Base-by-base conservation (phyloP, 1,140 invertebrate species). In the Hycleus cichorii region DNA sequence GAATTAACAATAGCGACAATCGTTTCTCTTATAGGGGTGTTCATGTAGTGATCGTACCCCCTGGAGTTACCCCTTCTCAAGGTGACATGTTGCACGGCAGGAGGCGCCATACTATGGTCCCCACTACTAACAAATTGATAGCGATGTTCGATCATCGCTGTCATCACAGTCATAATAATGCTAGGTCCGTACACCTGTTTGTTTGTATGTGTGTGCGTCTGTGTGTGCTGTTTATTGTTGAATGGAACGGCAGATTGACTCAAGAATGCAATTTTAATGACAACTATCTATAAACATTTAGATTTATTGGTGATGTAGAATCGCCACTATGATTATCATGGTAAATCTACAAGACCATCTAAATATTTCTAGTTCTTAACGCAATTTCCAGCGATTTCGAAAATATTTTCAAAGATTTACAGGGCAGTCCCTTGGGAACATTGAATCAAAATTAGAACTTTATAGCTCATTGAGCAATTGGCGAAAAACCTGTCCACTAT, bases 1-100 rank as follows among this genome's bases (percentile, higher is more conserved):
- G 24, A 27, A 11, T 50, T 50, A 57, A 57, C 48, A 57, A 57
- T 57, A 42, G 53, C 47, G 46, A 44, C 44, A 56, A 56, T 56
- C 32, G 45, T 27, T 32, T 47, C 42, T 32, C 12, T n/a, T 44
- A 42, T 45, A 48, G 46, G 48, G 55, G 47, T 49, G 47, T 57
- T 42, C 47, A n/a, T 52, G 50, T 52, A 3, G 45, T 47, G 32
- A n/a, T 11, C 24, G 40, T 49, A 26, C 55, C 55, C 46, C 55
- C 55, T 12, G 55, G 39, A 49, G 55, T 57, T 57, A 57, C 39
- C 55, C 55, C 55, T 57, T 57, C 55, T 57, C 55, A 49, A 44
- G 55, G 55, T 57, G 55, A 57, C 47, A 57, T 57, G 55, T 57
- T 48, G 24, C 55, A 9, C 55, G 25, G 55, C 55, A 45, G 47